phyloP scores from a whole-genome alignment of 2,888 invertebrate species.

The Marronus borbonicus region DNA sequence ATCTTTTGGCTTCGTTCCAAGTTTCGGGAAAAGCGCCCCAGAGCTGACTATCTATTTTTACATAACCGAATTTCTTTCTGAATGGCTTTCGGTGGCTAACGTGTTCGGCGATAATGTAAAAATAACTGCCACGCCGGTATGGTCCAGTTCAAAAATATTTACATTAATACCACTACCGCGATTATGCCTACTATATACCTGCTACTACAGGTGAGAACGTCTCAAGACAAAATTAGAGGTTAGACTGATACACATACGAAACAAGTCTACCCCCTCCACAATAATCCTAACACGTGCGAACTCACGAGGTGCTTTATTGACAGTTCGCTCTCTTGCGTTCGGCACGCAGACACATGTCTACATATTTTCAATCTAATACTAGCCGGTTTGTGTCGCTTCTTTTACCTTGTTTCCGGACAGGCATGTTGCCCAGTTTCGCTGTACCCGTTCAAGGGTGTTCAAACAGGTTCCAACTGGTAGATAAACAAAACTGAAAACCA shows the following conservation, averaged over 20 bases:
- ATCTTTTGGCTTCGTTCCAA: conserved; percentile 30
- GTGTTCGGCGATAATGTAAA: conserved; percentile 17
- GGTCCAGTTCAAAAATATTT: conserved; percentile 27
- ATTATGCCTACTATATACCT: background rate
- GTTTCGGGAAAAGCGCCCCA: conserved; percentile 36
- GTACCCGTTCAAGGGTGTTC: conserved; percentile 19
- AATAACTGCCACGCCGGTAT: conserved; percentile 16
- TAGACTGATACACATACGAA: conserved; percentile 2
- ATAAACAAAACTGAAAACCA: conserved; percentile 22
- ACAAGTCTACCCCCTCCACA: conserved; percentile 26
- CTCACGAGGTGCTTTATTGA: conserved; percentile 41
- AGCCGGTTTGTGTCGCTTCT: background rate
- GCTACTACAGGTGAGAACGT: background rate
- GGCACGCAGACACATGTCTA: background rate
- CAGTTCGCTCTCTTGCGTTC: conserved; percentile 8
- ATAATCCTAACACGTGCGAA: conserved; percentile 35
- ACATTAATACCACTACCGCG: background rate
- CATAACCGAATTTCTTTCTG: conserved; percentile 36
- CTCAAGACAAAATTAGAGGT: conserved; percentile 28
- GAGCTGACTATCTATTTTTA: conserved; percentile 36
- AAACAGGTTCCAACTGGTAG: conserved; percentile 38
- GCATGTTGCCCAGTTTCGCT: conserved; percentile 32
- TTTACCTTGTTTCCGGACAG: conserved; percentile 38
- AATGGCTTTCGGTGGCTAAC: conserved; percentile 11
- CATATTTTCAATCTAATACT: conserved; percentile 18